phyloP scores from a whole-genome alignment of 2,113 vertebrate genomes.

The Misgurnus mizolepis region DNA sequence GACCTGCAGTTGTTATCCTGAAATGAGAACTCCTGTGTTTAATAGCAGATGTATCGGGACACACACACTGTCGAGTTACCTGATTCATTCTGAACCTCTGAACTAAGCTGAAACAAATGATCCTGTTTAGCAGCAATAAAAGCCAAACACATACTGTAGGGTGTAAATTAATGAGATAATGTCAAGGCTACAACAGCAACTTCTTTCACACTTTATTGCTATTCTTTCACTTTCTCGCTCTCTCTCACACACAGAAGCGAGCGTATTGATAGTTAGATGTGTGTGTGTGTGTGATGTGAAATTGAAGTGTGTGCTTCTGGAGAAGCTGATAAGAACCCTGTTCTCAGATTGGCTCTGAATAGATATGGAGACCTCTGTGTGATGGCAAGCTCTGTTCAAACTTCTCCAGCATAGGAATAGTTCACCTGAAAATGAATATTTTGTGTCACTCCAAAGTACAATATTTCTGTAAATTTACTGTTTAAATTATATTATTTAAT shows the following conservation, averaged over 20 bases:
- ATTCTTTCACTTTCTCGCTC: no score
- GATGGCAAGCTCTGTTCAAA: not conserved
- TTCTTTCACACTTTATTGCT: not conserved
- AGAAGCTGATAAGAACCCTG: conserved; percentile 14
- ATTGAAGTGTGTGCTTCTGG: conserved; percentile 23
- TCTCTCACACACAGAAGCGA: not conserved
- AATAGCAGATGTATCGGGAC: not conserved
- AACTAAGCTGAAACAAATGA: not conserved
- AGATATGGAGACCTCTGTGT: conserved; percentile 23
- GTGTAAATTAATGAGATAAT: conserved; percentile 5
- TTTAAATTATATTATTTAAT: no score
- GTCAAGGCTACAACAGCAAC: not conserved
- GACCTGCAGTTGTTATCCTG: no score
- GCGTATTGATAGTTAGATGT: conserved; percentile 1
- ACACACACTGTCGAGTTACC: not conserved
- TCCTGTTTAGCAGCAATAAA: not conserved
- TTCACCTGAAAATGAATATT: not conserved
- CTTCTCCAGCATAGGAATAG: not conserved
- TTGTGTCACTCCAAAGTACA: conserved; percentile 3
- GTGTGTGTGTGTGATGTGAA: not conserved
- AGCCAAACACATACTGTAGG: not conserved
- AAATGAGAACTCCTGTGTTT: not conserved
- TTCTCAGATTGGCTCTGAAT: conserved; percentile 3
- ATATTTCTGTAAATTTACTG: no score
- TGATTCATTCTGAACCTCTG: not conserved